Percentiles rank a stretch among this genome's conserved stretches.
Conservation (phyloP, 2,888 invertebrate genomes). For the Phengaris alcon region DNA sequence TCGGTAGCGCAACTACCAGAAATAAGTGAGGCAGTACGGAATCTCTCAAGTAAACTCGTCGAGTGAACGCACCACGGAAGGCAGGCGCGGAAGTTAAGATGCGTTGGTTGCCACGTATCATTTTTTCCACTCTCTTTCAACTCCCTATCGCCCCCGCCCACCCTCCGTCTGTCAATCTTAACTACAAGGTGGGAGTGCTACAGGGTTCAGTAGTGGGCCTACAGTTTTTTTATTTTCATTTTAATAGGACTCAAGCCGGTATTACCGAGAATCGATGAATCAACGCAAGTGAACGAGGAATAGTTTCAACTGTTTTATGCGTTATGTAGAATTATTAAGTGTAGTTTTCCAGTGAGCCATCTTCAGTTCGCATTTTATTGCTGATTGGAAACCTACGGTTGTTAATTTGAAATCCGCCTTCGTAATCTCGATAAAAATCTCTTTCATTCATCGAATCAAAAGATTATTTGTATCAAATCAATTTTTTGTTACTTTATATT, state of each 20-base stretch:
- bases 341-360: slow-evolving; percentile 37
- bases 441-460: slow-evolving; percentile 19
- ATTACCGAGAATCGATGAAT: slow-evolving; percentile 64
- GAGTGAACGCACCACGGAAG: slow-evolving; percentile 55
- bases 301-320: slow-evolving; percentile 41
- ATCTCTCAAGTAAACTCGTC: slow-evolving; percentile 42
- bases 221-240: slow-evolving; percentile 59
- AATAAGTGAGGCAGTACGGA: slow-evolving; percentile 2
- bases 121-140: slow-evolving; percentile 76
- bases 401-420: slow-evolving; percentile 39
- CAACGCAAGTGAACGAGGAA: slow-evolving; percentile 43
- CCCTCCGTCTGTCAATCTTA: slow-evolving; percentile 79
- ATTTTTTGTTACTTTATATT: background rate
- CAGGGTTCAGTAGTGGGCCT: slow-evolving; percentile 64
- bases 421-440: slow-evolving; percentile 30
- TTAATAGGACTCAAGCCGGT: slow-evolving; percentile 60
- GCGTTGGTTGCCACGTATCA: slow-evolving; percentile 77
- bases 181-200: slow-evolving; percentile 68
- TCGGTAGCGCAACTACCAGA: background rate
- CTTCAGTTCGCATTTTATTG: slow-evolving; percentile 34
- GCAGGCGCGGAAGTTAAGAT: slow-evolving; percentile 74
- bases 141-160: slow-evolving; percentile 60
- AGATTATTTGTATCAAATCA: slow-evolving; percentile 18
- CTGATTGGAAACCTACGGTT: slow-evolving; percentile 38
- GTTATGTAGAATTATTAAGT: slow-evolving; percentile 39